Conservation (phyloP, 92 coral and sea anemone species). For the Meandrina meandrites region DNA sequence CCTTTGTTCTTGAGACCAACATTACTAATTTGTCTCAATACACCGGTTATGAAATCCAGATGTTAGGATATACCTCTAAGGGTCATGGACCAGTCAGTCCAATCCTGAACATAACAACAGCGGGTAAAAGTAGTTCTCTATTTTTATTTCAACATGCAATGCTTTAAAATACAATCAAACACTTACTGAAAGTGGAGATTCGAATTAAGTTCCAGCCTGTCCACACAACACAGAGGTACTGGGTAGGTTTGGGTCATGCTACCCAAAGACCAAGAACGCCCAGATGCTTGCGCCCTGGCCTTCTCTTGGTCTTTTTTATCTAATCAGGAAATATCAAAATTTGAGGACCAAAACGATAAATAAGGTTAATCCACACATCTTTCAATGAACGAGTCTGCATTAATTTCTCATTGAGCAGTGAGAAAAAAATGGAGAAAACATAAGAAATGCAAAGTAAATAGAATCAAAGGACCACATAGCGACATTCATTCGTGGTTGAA, state of each 20-base stretch:
- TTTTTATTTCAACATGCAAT: background rate
- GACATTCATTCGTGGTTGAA: background rate
- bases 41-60: background rate
- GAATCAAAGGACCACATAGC: background rate
- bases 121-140: background rate
- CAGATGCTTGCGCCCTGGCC: background rate
- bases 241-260: too few species aligned
- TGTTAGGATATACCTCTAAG: background rate
- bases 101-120: background rate
- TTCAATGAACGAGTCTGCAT: background rate
- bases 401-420: background rate
- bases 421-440: background rate
- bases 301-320: background rate
- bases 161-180: background rate
- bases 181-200: background rate
- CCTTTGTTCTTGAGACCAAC: background rate
- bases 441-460: background rate
- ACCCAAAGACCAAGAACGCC: background rate
- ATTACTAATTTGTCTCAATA: background rate
- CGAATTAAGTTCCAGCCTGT: too few species aligned
- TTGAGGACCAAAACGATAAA: background rate
- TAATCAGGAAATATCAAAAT: too few species aligned
- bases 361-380: background rate
- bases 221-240: too few species aligned
- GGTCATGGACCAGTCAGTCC: constrained; percentile 4